Percentiles rank a stretch among this genome's conserved stretches.
phyloP scores from a whole-genome alignment of 1,140 invertebrate species.

The Eufriesea mexicana region DNA sequence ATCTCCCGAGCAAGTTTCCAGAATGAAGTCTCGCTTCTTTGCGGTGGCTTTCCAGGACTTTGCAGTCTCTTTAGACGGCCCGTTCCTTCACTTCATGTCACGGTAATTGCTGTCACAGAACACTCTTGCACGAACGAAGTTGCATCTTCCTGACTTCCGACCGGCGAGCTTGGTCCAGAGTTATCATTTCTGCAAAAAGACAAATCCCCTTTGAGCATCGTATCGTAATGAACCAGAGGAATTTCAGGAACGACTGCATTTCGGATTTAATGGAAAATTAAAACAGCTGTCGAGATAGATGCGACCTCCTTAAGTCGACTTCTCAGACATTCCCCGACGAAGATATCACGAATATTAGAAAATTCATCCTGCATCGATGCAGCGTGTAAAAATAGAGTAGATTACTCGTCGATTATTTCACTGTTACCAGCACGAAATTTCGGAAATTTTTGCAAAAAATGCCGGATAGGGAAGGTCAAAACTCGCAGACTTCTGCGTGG shows the following conservation, averaged over 20 bases:
- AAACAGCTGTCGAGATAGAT: background rate
- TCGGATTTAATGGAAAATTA: background rate
- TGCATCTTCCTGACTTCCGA: conserved; percentile 42
- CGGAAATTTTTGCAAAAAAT: too few relatives aligned
- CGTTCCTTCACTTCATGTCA: conserved; percentile 58
- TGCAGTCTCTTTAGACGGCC: conserved; percentile 28
- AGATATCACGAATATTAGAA: too few relatives aligned
- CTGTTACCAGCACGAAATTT: too few relatives aligned
- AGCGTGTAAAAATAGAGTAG: too few relatives aligned
- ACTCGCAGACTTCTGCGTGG: background rate
- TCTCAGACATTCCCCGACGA: background rate
- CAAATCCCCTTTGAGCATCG: background rate
- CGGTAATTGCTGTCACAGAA: conserved; percentile 62
- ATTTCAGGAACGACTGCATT: background rate
- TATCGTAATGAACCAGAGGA: background rate
- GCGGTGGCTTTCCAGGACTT: conserved; percentile 34
- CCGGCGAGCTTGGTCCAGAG: conserved; percentile 30
- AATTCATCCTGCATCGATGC: too few relatives aligned
- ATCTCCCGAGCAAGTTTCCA: conserved; percentile 28
- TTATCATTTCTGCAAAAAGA: conserved; percentile 60
- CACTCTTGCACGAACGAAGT: conserved; percentile 45
- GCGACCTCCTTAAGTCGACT: background rate
- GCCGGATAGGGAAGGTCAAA: background rate
- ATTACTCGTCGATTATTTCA: too few relatives aligned
- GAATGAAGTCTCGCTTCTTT: conserved; percentile 33